These are phyloP conservation scores for Hydropsyche betteni DNA, from an alignment of 2,888 invertebrate species.

Conservation along the genomic window DNA sequence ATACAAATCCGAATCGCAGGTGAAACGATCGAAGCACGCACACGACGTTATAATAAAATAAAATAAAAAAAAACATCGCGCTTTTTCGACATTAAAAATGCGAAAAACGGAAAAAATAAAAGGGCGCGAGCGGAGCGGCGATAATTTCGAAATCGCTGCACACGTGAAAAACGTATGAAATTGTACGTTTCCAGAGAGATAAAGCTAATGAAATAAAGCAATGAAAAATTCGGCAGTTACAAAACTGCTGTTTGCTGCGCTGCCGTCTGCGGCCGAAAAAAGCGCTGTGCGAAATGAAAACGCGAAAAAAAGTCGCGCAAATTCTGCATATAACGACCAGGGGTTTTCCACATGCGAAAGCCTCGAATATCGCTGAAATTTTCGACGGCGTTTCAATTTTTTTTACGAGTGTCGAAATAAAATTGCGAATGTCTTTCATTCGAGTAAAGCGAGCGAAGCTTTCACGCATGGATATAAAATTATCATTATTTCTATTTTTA, in stretches of 20 bases:
- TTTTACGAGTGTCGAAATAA: too few relatives aligned
- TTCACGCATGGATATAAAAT: too few relatives aligned
- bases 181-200: constrained; percentile 21
- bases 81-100: too few relatives aligned
- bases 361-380: constrained; percentile 20
- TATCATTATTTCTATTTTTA: too few relatives aligned
- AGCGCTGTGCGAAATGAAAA: constrained; percentile 28
- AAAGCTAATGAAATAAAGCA: constrained; percentile 38
- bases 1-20: neutral
- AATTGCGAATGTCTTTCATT: too few relatives aligned
- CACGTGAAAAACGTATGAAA: constrained; percentile 19
- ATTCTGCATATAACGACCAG: constrained; percentile 23
- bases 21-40: too few relatives aligned
- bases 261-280: constrained; percentile 3
- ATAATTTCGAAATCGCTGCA: constrained; percentile 21
- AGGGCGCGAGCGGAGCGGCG: neutral
- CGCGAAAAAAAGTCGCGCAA: constrained; percentile 25
- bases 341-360: constrained; percentile 28
- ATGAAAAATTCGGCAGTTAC: constrained; percentile 39
- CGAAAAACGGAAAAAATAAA: neutral
- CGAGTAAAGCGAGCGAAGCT: too few relatives aligned
- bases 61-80: neutral
- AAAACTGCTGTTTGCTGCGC: constrained; percentile 34
- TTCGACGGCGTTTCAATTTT: neutral
- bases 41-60: neutral